Base-by-base conservation (phyloP, 2,113 vertebrate species). In the Agapornis roseicollis region DNA sequence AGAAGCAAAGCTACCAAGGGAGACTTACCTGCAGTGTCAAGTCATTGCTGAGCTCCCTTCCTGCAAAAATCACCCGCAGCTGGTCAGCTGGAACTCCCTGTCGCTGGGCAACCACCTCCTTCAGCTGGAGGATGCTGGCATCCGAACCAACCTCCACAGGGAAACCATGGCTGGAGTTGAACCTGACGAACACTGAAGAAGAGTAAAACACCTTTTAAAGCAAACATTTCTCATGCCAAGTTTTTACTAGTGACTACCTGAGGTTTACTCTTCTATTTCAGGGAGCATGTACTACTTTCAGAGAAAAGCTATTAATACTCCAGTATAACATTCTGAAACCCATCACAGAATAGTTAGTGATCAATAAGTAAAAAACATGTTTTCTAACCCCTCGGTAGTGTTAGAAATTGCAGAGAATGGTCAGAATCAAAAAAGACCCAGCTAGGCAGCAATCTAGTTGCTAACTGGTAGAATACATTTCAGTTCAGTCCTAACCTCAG, bases 81-180 rank as follows among this genome's bases (percentile, higher is more conserved):
- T 98, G 98, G 96, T 98, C 98, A 85, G 98, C 97, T 82, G 98
- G 98, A 97, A 98, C 98, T 77, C 98, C 98, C 88, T 98, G 98
- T 97, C 98, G 97, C 97, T 95, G 98, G 78, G 98, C 99, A 98
- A 99, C 98, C 46, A 16, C 93, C 94, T 98, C 97, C 97, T 99
- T 99, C 93, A 99, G 98, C 95, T 98, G 97, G 46, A 97, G 83
- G 96, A 99, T 97, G 94, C 97, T 98, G 92, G 98, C 95, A 20
- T 98, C 97, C 0, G 69, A 84, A 85, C 95, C 95, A 90, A 98
- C 94, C 96, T 99, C 98, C 96, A 98, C 97, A 0, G 98, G 98
- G 97, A 98, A 98, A 39, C 97, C 98, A 37, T 98, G 98, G 95
- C 97, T 98, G 95, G 98, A 98, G 98, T 98, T 98, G 97, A 99